Evolutionary conservation across 2,888 invertebrate species (phyloP).

Genomic region (Lithophane leautieri): DNA sequence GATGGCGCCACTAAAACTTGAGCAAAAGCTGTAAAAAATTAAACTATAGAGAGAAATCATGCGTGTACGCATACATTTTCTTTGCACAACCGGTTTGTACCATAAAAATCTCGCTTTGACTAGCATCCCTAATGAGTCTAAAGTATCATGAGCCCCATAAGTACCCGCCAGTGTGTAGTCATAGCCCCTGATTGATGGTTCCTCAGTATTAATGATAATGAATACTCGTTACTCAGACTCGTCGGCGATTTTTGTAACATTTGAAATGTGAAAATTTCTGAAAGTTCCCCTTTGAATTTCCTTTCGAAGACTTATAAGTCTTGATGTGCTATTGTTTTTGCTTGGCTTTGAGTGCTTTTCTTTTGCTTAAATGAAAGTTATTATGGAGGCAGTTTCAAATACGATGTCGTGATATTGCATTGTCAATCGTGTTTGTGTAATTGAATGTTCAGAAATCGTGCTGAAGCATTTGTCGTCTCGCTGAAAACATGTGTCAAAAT

Average conservation of each 20-base stretch:
- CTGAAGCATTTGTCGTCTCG: neutral
- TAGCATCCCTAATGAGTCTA: conserved; percentile 64
- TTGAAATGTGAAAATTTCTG: conserved; percentile 45
- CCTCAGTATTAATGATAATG: conserved; percentile 66
- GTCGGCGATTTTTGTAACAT: conserved; percentile 50
- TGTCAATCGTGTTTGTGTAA: neutral
- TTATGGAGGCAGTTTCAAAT: neutral
- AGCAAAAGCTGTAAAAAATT: neutral
- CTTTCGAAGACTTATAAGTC: conserved; percentile 17
- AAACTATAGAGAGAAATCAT: neutral
- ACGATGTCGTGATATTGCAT: neutral
- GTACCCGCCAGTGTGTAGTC: conserved; percentile 58
- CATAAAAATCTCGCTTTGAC: conserved; percentile 34
- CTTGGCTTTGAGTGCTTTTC: neutral
- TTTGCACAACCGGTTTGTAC: conserved; percentile 22
- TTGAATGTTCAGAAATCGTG: neutral
- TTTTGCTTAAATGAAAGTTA: neutral
- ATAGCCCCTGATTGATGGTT: conserved; percentile 66
- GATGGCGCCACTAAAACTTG: conserved; percentile 12
- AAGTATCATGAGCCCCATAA: conserved; percentile 52
- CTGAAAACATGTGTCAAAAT: conserved; percentile 3
- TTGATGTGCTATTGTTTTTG: conserved; percentile 48
- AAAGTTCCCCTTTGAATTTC: conserved; percentile 26
- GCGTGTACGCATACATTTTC: conserved; percentile 10
- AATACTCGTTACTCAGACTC: conserved; percentile 57